A percentile compares a stretch with the other conserved stretches of the same genome.
phyloP scores from a whole-genome alignment of 2,888 invertebrate genomes.

The Aricia artaxerxes region DNA sequence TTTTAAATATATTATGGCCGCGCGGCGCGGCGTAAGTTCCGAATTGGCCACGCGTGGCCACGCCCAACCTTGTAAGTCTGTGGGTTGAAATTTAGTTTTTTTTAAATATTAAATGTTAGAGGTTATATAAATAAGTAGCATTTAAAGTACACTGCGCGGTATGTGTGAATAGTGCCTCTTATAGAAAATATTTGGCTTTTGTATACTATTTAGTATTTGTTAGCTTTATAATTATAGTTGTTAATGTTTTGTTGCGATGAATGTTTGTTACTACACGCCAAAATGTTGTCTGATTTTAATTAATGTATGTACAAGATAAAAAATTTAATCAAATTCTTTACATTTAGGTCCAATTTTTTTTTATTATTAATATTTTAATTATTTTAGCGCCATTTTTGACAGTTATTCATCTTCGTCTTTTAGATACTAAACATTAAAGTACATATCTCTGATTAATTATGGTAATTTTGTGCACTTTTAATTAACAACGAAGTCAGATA shows the following conservation, averaged over 20 bases:
- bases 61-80: background rate
- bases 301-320: background rate
- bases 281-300: background rate
- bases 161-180: slow-evolving; percentile 9
- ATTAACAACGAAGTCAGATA: background rate
- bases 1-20: no score
- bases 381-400: background rate
- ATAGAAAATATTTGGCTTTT: background rate
- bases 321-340: background rate
- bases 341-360: background rate
- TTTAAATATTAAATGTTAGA: background rate
- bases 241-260: background rate
- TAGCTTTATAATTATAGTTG: background rate
- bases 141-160: background rate
- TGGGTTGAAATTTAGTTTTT: background rate
- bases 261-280: background rate
- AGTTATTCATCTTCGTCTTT: background rate
- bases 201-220: slow-evolving; percentile 2
- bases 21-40: no score
- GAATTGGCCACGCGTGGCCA: no score
- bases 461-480: background rate
- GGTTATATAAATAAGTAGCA: background rate
- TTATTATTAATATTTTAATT: background rate
- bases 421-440: background rate
- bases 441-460: background rate